Evolutionary conservation across 2,888 invertebrate species (phyloP).

Genomic region (Ochropleura plecta): DNA sequence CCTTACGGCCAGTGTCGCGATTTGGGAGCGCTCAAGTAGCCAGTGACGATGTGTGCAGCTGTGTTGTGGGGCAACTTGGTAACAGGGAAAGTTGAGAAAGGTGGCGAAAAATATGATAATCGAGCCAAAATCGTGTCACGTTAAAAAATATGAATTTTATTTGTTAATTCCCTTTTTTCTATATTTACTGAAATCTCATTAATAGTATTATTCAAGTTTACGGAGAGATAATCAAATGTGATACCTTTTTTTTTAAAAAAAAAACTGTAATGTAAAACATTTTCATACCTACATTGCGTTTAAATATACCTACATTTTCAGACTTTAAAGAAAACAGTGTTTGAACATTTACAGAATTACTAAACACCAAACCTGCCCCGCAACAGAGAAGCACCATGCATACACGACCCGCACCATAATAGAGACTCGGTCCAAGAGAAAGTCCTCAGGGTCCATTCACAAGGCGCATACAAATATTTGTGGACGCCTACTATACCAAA

Average conservation of each 20-base stretch:
- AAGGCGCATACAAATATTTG: conserved; percentile 90
- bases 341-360: conserved; percentile 18
- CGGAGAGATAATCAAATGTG: neutral
- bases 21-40: conserved; percentile 64
- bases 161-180: neutral
- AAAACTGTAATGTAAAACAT: too few species aligned
- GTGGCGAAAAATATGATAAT: neutral
- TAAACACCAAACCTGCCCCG: conserved; percentile 30
- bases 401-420: conserved; percentile 75
- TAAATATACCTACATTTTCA: neutral
- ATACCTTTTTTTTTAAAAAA: neutral
- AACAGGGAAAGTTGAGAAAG: conserved; percentile 13
- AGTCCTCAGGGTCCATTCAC: conserved; percentile 89
- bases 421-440: conserved; percentile 85
- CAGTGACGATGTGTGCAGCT: conserved; percentile 51
- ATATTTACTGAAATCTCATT: neutral
- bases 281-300: too few species aligned
- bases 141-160: neutral
- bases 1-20: conserved; percentile 76
- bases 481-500: conserved; percentile 86
- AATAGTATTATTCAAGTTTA: neutral
- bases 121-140: neutral
- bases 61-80: conserved; percentile 34
- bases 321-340: too few species aligned
- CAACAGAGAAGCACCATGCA: conserved; percentile 65